phyloP scores from a whole-genome alignment of 2,113 vertebrate species.

The Myrmecobius fasciatus region DNA sequence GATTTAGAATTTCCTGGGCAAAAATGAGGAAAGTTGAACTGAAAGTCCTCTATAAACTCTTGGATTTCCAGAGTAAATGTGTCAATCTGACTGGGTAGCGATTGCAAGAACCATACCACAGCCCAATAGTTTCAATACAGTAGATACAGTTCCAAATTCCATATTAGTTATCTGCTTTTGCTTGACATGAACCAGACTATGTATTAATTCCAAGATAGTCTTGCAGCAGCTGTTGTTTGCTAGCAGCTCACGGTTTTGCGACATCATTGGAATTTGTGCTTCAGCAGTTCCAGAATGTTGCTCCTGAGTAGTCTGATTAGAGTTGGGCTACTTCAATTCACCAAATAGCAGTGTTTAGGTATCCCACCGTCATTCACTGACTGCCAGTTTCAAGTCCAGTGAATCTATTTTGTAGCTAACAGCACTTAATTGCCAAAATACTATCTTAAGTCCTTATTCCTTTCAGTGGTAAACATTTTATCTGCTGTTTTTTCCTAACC shows the following conservation, averaged over 20 bases:
- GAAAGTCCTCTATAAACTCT: not conserved
- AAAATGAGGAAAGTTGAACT: not conserved
- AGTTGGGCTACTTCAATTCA: slow-evolving; percentile 33
- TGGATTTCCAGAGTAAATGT: not conserved
- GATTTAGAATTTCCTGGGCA: not conserved
- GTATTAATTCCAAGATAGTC: slow-evolving; percentile 29
- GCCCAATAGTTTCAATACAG: not conserved
- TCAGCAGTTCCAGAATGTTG: slow-evolving; percentile 55
- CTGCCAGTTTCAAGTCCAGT: slow-evolving; percentile 18
- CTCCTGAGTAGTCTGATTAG: slow-evolving; percentile 56
- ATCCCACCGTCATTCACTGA: not conserved
- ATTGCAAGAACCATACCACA: not conserved
- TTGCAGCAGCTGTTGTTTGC: slow-evolving; percentile 27
- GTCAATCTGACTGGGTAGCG: not conserved
- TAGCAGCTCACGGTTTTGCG: slow-evolving; percentile 31
- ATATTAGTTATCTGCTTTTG: slow-evolving; percentile 44
- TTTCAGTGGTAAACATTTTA: not conserved
- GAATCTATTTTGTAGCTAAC: not conserved
- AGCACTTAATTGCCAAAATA: slow-evolving; percentile 9
- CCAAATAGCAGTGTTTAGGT: slow-evolving; percentile 18
- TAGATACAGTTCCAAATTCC: not conserved
- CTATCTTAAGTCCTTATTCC: not conserved
- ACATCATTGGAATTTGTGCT: slow-evolving; percentile 68
- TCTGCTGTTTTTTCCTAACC: not conserved
- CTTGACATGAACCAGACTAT: slow-evolving; percentile 33